Evolutionary conservation across 2,888 invertebrate species (phyloP).

Genomic region (Synergus umbraculus): DNA sequence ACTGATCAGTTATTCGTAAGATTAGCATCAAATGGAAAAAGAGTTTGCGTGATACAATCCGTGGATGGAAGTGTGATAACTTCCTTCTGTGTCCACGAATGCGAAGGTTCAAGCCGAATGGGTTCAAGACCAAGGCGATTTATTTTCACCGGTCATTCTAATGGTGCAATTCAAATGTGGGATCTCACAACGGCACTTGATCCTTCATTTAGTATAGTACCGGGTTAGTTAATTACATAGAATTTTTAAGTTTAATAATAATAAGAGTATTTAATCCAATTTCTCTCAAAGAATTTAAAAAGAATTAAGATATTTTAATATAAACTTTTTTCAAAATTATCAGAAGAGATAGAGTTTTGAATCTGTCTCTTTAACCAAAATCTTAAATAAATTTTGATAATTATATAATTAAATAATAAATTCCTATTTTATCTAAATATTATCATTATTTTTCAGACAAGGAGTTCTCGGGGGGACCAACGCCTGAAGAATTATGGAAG

Average conservation of each 20-base stretch:
- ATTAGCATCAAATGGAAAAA: conserved; percentile 95
- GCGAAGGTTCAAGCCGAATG: conserved; percentile 96
- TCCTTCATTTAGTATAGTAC: conserved; percentile 79
- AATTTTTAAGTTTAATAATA: no score
- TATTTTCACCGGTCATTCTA: conserved; percentile 94
- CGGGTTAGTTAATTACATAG: conserved; percentile 58
- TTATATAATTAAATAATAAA: no score
- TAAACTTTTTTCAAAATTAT: no score
- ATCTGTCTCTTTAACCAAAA: no score
- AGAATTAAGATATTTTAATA: no score
- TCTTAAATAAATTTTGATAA: no score
- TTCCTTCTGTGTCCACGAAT: conserved; percentile 97
- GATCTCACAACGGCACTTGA: conserved; percentile 97
- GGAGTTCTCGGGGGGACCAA: conserved; percentile 91
- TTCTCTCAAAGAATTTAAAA: background rate
- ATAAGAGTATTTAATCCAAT: no score
- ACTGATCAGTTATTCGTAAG: conserved; percentile 96
- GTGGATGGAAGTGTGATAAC: conserved; percentile 96
- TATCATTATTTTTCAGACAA: conserved; percentile 74
- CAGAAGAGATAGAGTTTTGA: no score
- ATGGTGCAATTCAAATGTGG: conserved; percentile 98
- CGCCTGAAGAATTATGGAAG: conserved; percentile 92
- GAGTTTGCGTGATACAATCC: conserved; percentile 95
- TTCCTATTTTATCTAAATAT: background rate
- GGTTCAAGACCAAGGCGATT: conserved; percentile 92